Evolutionary conservation across 2,888 invertebrate genomes (phyloP), one percentile per base, ranked within the genome.

Genomic region (Drosophila leonis): DNA sequence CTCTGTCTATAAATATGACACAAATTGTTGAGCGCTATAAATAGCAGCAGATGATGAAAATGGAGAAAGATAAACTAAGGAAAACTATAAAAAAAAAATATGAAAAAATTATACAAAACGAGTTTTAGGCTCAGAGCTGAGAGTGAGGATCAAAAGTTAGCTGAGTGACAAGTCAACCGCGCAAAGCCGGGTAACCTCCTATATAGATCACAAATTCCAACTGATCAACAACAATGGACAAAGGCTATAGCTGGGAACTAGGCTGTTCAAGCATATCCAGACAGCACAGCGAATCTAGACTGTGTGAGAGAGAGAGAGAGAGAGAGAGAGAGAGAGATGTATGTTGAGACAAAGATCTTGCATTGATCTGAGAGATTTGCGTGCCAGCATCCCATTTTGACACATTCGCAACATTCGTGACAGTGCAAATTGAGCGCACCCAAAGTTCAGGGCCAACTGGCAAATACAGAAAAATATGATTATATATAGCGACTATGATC

Each of bases 381-480:
- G 75, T 75, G 66, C 65, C 64, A 65, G 62, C 44, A 57, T 20
- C 55, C 44, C 66, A 67, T 67, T 83, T 82, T 70, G 84, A 84
- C 83, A 83, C 68, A 83, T 82, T 82, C 72, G 76, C 78, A 65
- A 63, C 54, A 54, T 78, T 83, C 65, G 83, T 77, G 83, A 75
- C 83, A 73, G 85, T 85, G 85, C 83, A 81, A 83, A 83, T 83
- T 85, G 81, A 82, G 83, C 65, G 73, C 61, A 65, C 85, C 78
- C 83, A 83, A 83, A 83, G 83, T 83, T 83, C 83, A 83, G 85
- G 83, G 83, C 69, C 83, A 70, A 42, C 65, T 55, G 59, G 54
- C 75, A 63, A 48, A 67, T 56, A 56, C 68, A 49, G 48, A 49
- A 31, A 49, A 59, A 65, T 48, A 63, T 52, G 59, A 33, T 74